Evolutionary conservation across 2,797 vertebrate species (phyloP).

Genomic region (Myotis pilosus): DNA sequence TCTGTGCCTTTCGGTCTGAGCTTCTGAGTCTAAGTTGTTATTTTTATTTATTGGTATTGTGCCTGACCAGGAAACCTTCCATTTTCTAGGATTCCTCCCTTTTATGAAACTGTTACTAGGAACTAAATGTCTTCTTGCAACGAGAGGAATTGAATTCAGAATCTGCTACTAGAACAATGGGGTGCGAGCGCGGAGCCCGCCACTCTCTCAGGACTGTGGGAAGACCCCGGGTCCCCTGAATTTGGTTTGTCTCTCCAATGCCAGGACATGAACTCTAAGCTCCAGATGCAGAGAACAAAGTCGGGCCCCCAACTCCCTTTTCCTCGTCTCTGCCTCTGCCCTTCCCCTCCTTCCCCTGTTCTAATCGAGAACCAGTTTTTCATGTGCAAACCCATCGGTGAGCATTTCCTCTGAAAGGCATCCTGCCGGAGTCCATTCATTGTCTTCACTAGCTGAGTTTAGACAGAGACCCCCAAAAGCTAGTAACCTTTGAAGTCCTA

Average conservation of each 20-base stretch:
- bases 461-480: no score
- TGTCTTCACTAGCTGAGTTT: no score
- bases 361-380: no score
- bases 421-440: no score
- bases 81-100: background rate
- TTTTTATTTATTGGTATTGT: background rate
- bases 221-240: background rate
- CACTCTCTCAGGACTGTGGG: background rate
- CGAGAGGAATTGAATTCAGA: background rate
- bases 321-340: background rate
- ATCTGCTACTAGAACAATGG: no score
- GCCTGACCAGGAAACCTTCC: background rate
- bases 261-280: background rate
- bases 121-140: background rate
- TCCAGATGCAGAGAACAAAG: background rate
- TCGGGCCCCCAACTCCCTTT: background rate
- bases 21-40: background rate
- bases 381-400: fast-evolving
- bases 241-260: fast-evolving
- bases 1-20: background rate
- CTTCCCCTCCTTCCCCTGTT: background rate
- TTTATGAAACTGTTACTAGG: background rate
- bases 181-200: fast-evolving
- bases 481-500: no score
- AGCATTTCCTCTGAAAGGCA: background rate